Evolutionary conservation across 2,888 invertebrate genomes (phyloP).

Genomic region (Pheosia gnoma): DNA sequence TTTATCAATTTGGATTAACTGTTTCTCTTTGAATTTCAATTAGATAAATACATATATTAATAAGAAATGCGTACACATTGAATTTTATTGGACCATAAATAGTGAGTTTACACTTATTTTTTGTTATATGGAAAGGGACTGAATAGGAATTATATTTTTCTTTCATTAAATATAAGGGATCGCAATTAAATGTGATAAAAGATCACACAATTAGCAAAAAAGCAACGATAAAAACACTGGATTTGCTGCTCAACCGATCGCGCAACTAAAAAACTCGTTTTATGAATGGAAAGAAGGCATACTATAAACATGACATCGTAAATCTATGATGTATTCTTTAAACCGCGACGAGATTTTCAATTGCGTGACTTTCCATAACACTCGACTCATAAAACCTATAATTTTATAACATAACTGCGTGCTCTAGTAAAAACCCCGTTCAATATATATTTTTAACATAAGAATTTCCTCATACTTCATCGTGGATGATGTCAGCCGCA

Average conservation of each 20-base stretch:
- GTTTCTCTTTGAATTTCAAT: conserved; percentile 3
- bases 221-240: too few relatives aligned
- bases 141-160: too few relatives aligned
- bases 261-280: not conserved
- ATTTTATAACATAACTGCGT: not conserved
- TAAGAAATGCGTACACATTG: not conserved
- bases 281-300: too few relatives aligned
- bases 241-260: not conserved
- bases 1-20: conserved; percentile 6
- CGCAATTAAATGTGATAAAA: too few relatives aligned
- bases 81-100: too few relatives aligned
- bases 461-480: not conserved
- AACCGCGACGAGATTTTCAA: too few relatives aligned
- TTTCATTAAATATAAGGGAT: too few relatives aligned
- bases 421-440: not conserved
- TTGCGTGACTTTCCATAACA: not conserved
- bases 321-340: too few relatives aligned
- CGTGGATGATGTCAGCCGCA: conserved; percentile 10
- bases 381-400: not conserved
- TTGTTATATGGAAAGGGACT: too few relatives aligned
- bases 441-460: not conserved
- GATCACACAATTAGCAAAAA: too few relatives aligned
- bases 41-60: not conserved
- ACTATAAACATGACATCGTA: too few relatives aligned
- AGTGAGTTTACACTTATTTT: too few relatives aligned